Percentiles rank a stretch among this genome's conserved stretches.
These are phyloP conservation scores for Drosophila miranda DNA, from an alignment of 1,140 invertebrate genomes.

Conservation along the genomic window DNA sequence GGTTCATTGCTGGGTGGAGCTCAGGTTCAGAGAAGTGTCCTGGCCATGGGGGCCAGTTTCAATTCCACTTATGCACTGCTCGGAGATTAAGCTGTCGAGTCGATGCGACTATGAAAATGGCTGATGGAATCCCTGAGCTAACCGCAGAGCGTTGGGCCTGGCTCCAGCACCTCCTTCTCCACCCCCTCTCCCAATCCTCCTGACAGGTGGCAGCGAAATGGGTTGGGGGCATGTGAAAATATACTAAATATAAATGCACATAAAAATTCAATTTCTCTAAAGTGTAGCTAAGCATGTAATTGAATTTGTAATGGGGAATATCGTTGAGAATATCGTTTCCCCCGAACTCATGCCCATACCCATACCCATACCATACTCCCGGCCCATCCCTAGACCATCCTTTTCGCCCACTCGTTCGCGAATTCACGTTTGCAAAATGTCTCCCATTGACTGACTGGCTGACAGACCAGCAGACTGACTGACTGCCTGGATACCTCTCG, in stretches of 20 bases:
- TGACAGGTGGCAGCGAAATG: constrained; percentile 9
- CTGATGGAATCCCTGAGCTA: constrained; percentile 49
- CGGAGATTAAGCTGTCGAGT: constrained; percentile 68
- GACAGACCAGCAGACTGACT: constrained; percentile 13
- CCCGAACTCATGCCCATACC: neutral
- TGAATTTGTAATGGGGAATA: constrained; percentile 81
- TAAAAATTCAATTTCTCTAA: constrained; percentile 81
- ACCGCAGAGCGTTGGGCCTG: constrained; percentile 39
- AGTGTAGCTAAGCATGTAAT: constrained; percentile 80
- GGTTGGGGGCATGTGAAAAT: constrained; percentile 55
- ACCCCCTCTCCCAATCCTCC: neutral
- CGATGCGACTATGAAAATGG: constrained; percentile 59
- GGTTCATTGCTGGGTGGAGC: too few relatives aligned
- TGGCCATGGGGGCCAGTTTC: constrained; percentile 33
- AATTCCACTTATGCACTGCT: constrained; percentile 45
- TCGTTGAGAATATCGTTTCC: constrained; percentile 53
- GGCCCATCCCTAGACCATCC: too few relatives aligned
- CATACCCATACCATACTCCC: neutral
- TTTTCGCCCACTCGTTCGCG: constrained; percentile 50
- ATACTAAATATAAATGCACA: constrained; percentile 81
- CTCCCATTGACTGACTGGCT: constrained; percentile 31
- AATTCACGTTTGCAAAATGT: constrained; percentile 59
- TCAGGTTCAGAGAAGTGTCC: neutral
- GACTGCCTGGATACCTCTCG: constrained; percentile 28
- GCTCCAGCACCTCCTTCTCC: too few relatives aligned